These are phyloP conservation scores for cattle (Bos taurus) DNA, from an alignment of 2,113 vertebrate species.

Conservation along the genomic window DNA sequence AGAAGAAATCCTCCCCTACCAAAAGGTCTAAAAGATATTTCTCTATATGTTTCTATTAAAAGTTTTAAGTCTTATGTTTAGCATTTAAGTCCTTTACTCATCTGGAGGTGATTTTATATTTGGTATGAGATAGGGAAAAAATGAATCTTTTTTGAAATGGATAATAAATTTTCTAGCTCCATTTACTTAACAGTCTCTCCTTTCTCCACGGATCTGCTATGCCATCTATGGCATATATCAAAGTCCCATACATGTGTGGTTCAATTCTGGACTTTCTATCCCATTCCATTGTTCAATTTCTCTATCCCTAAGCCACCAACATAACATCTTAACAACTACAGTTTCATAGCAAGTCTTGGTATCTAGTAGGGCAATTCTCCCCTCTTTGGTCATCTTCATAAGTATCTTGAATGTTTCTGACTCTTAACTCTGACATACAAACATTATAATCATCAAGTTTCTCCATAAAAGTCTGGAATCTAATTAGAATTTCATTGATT, in stretches of 20 bases:
- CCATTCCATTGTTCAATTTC: neutral
- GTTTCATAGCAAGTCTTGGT: neutral
- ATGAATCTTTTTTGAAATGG: neutral
- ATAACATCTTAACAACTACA: neutral
- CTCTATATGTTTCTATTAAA: neutral
- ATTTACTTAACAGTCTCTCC: neutral
- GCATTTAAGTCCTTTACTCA: neutral
- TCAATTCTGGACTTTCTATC: neutral
- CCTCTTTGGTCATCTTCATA: neutral
- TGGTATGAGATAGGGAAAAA: neutral
- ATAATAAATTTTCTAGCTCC: neutral
- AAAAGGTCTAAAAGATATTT: neutral
- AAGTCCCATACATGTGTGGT: neutral
- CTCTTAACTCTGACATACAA: neutral
- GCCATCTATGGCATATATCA: neutral
- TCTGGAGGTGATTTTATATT: neutral
- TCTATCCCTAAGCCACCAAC: neutral
- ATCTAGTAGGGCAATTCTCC: neutral
- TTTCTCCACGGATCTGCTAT: neutral
- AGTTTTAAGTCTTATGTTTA: neutral
- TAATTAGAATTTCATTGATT: neutral
- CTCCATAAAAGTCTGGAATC: neutral
- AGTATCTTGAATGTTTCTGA: neutral
- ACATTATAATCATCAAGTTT: neutral
- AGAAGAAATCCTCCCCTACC: neutral